These are phyloP conservation scores for Pseudanteris insignis DNA, from an alignment of 2,888 invertebrate genomes.

Conservation along the genomic window DNA sequence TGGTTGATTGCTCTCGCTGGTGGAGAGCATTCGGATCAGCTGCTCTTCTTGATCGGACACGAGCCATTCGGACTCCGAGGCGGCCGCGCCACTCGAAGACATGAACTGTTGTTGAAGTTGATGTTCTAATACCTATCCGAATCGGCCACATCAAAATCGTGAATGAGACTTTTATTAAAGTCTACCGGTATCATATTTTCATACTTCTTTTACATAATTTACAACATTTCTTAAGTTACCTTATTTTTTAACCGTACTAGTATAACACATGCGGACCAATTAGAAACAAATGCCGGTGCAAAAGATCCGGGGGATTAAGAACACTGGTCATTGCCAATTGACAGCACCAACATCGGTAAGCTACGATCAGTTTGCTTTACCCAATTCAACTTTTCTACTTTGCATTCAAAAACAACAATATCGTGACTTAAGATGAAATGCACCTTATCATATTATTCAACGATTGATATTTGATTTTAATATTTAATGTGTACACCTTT, in stretches of 20 bases:
- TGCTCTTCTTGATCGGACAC: constrained; percentile 84
- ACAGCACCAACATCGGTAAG: constrained; percentile 42
- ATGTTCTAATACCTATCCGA: constrained; percentile 61
- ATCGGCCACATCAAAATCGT: constrained; percentile 60
- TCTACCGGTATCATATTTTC: constrained; percentile 50
- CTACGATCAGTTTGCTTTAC: constrained; percentile 34
- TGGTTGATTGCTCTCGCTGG: constrained; percentile 60
- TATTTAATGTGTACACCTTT: neutral
- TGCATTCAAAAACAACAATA: constrained; percentile 37
- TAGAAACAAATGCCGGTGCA: constrained; percentile 30
- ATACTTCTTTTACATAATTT: neutral
- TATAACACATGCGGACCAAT: constrained; percentile 40
- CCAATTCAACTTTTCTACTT: constrained; percentile 44
- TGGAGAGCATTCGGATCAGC: constrained; percentile 77
- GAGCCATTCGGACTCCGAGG: constrained; percentile 80
- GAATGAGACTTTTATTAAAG: constrained; percentile 58
- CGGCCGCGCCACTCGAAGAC: constrained; percentile 64
- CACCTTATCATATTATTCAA: too few relatives aligned
- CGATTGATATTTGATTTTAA: constrained; percentile 3
- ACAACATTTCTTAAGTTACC: constrained; percentile 25
- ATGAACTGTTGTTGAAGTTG: constrained; percentile 61
- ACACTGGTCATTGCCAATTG: constrained; percentile 44
- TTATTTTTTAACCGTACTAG: constrained; percentile 37
- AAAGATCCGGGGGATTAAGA: constrained; percentile 38
- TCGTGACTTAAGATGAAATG: constrained; percentile 26